phyloP scores from a whole-genome alignment of 1,140 invertebrate species.

The Rhopalosiphum padi region DNA sequence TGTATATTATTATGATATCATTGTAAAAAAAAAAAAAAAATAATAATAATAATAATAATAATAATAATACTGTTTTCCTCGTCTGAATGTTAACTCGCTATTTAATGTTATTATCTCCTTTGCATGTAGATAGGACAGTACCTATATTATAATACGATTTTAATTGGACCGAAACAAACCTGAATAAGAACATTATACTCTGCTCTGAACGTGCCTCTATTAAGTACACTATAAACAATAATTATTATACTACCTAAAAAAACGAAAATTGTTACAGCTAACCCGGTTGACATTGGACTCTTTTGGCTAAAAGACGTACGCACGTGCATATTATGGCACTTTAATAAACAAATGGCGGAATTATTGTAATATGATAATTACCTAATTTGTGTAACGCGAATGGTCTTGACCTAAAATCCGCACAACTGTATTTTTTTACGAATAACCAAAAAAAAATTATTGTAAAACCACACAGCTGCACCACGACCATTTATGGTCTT shows the following conservation, averaged over 20 bases:
- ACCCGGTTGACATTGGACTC: constrained; percentile 52
- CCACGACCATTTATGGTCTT: not conserved
- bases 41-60: not conserved
- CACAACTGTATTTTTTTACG: not conserved
- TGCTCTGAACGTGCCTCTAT: not conserved
- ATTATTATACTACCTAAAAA: not conserved
- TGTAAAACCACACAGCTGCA: not conserved
- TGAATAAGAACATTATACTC: not conserved
- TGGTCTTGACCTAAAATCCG: constrained; percentile 49
- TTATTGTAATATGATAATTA: constrained; percentile 50
- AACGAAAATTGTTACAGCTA: not conserved
- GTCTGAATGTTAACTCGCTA: not conserved
- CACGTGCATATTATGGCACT: constrained; percentile 6
- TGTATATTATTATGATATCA: not conserved
- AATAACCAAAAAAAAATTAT: constrained; percentile 17
- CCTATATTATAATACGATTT: not conserved
- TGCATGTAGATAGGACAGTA: not conserved
- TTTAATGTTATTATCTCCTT: not conserved
- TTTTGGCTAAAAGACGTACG: not conserved
- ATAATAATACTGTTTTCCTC: not conserved
- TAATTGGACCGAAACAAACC: not conserved
- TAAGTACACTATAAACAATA: not conserved
- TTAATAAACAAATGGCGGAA: constrained; percentile 5
- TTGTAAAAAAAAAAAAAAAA: not conserved
- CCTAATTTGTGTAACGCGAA: constrained; percentile 2